Conservation (phyloP, 2,113 vertebrate genomes). For the Plestiodon gilberti region DNA sequence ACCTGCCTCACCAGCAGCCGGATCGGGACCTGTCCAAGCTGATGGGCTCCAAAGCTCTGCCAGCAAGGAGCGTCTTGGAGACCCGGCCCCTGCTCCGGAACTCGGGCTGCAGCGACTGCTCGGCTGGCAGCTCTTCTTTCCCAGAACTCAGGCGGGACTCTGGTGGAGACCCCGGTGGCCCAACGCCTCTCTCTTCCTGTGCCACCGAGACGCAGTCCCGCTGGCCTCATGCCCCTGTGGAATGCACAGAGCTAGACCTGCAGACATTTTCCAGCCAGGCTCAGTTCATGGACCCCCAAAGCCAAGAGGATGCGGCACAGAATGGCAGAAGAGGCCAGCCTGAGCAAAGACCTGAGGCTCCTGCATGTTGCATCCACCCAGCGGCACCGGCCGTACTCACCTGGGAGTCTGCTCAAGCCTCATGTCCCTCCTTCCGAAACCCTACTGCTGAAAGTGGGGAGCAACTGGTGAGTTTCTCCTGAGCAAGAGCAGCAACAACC, state of each 20-base stretch:
- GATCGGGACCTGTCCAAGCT: conserved; percentile 16
- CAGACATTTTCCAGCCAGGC: conserved; percentile 68
- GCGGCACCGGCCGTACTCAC: background rate
- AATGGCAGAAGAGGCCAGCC: background rate
- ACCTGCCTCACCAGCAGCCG: conserved; percentile 49
- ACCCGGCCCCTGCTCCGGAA: conserved; percentile 65
- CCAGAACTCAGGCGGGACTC: conserved; percentile 11
- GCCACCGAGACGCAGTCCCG: conserved; percentile 72
- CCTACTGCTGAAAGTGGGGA: background rate
- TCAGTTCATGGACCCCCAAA: background rate
- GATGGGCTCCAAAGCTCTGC: conserved; percentile 42
- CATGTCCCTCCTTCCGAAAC: background rate
- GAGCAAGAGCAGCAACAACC: fast-evolving
- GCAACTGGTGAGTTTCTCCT: conserved; percentile 28
- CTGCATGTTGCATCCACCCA: too few species aligned
- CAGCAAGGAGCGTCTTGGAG: conserved; percentile 62
- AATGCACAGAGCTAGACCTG: conserved; percentile 85
- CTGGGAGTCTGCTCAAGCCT: fast-evolving
- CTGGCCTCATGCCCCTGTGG: conserved; percentile 76
- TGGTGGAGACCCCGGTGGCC: fast-evolving
- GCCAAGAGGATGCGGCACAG: background rate
- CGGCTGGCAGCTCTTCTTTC: background rate
- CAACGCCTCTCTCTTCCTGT: conserved; percentile 66
- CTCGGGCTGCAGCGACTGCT: conserved; percentile 43
- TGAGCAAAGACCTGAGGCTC: background rate